A percentile compares a stretch with the other conserved stretches of the same genome.
These are phyloP conservation scores for Patella pellucida DNA, from an alignment of 2,888 invertebrate genomes.

Conservation along the genomic window DNA sequence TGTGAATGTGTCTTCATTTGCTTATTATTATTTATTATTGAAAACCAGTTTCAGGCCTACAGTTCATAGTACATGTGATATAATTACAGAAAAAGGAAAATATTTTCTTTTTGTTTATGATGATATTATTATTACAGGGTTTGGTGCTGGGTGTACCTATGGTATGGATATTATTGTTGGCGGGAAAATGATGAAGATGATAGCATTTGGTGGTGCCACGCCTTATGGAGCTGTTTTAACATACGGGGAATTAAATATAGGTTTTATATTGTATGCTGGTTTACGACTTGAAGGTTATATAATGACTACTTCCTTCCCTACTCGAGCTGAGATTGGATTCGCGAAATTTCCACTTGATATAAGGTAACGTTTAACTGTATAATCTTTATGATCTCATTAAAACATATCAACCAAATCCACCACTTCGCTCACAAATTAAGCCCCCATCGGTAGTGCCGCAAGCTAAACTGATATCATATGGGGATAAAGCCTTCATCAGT, in stretches of 20 bases:
- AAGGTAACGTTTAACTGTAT: slow-evolving; percentile 32
- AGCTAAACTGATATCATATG: no score
- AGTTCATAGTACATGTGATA: no score
- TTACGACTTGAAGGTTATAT: slow-evolving; percentile 47
- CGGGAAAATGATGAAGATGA: slow-evolving; percentile 42
- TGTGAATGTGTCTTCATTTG: neutral
- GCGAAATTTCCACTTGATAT: slow-evolving; percentile 58
- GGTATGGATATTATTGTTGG: slow-evolving; percentile 43
- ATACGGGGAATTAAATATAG: slow-evolving; percentile 44
- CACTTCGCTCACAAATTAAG: no score
- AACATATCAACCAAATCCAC: no score
- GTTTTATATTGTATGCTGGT: slow-evolving; percentile 43
- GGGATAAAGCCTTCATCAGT: no score
- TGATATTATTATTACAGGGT: slow-evolving; percentile 29
- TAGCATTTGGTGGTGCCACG: slow-evolving; percentile 32
- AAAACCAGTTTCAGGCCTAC: no score
- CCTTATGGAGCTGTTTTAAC: slow-evolving; percentile 44
- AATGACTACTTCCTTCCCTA: slow-evolving; percentile 49
- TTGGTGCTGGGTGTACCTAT: slow-evolving; percentile 47
- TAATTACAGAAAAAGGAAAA: no score
- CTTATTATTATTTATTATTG: no score
- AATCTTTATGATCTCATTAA: no score
- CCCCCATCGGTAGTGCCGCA: no score
- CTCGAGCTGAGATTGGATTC: slow-evolving; percentile 47
- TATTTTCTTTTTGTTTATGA: no score